A percentile compares a stretch with the other conserved stretches of the same genome.
phyloP scores from a whole-genome alignment of 1,140 invertebrate species.

The Zaprionus camerounensis region DNA sequence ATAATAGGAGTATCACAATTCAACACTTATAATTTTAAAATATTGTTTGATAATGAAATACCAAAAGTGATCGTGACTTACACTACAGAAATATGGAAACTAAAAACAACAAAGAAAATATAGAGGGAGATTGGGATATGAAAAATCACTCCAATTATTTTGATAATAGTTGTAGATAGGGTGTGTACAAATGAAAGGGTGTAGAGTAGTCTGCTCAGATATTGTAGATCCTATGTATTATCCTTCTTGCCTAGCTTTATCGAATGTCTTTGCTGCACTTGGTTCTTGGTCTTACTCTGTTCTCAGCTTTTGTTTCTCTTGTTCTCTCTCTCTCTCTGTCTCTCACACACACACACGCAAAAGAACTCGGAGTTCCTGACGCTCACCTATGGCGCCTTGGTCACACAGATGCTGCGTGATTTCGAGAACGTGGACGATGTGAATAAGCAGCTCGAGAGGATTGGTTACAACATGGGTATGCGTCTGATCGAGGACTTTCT shows the following conservation, averaged over 20 bases:
- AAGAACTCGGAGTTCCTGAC: slow-evolving; percentile 99
- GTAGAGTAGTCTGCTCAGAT: background rate
- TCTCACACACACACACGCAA: slow-evolving; percentile 19
- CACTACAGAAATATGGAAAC: too few relatives aligned
- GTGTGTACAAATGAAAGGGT: background rate
- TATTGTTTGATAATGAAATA: too few relatives aligned
- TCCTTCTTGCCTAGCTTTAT: background rate
- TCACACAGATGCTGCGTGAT: slow-evolving; percentile 98
- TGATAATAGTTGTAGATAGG: too few relatives aligned
- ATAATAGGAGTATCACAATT: too few relatives aligned
- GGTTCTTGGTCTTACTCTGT: slow-evolving; percentile 6
- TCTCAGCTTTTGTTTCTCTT: slow-evolving; percentile 32
- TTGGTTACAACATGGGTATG: slow-evolving; percentile 99
- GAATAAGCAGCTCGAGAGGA: slow-evolving; percentile 96
- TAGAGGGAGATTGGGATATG: too few relatives aligned
- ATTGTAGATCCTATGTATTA: background rate
- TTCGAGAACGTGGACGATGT: slow-evolving; percentile 99
- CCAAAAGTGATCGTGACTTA: too few relatives aligned
- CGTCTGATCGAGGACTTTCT: slow-evolving; percentile 99
- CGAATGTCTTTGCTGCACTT: slow-evolving; percentile 11
- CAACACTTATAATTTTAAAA: too few relatives aligned
- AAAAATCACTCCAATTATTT: too few relatives aligned
- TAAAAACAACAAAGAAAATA: too few relatives aligned
- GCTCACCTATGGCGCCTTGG: slow-evolving; percentile 98
- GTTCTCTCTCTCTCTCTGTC: slow-evolving; percentile 29